A percentile compares a stretch with the other conserved stretches of the same genome.
These are phyloP conservation scores for Anser brachyrhynchus DNA, from an alignment of 2,113 vertebrate genomes.

Conservation along the genomic window DNA sequence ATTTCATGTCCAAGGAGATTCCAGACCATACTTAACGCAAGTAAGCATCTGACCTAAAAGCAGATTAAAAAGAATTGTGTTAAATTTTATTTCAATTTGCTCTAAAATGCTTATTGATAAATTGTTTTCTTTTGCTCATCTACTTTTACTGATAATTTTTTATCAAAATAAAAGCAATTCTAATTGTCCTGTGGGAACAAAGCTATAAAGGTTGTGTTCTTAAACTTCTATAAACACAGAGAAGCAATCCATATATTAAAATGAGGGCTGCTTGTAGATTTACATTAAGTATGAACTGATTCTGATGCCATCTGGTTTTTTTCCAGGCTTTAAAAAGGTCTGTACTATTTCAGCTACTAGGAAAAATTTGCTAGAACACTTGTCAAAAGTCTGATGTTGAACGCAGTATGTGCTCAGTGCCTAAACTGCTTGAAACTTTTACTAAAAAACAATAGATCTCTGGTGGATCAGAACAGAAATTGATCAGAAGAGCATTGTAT, in stretches of 20 bases:
- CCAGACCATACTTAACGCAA: neutral
- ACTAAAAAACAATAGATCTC: neutral
- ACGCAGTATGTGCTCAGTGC: neutral
- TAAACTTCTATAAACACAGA: neutral
- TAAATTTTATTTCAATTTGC: neutral
- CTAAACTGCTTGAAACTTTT: neutral
- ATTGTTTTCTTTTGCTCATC: neutral
- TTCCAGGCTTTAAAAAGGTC: neutral
- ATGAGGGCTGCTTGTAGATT: neutral
- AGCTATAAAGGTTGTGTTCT: neutral
- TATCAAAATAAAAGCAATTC: neutral
- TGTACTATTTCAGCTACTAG: neutral
- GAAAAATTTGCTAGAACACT: neutral
- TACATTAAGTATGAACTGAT: fast-evolving
- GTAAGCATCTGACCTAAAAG: neutral
- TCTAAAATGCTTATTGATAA: neutral
- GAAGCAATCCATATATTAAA: neutral
- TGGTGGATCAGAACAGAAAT: neutral
- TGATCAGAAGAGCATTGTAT: neutral
- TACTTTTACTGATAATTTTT: neutral
- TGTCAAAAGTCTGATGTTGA: neutral
- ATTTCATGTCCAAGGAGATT: neutral
- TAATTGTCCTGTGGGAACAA: neutral
- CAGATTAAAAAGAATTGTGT: neutral
- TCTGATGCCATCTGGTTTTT: neutral